Evolutionary conservation across 1,140 invertebrate genomes (phyloP), one percentile per base, ranked within the genome.

Genomic region (Lepidurus apus): DNA sequence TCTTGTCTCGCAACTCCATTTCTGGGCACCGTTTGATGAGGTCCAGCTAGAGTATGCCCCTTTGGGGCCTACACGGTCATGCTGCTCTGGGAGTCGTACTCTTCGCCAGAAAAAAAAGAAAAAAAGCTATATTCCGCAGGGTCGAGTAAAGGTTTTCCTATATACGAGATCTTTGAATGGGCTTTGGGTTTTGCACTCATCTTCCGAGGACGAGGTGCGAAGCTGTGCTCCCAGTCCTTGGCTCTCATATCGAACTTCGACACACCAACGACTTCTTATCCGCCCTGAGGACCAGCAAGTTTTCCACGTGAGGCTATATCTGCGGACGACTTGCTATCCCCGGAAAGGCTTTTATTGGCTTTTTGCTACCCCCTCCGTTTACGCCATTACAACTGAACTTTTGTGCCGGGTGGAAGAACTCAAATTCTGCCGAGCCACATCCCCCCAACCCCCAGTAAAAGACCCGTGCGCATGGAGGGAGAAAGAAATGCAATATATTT

Each of bases 1-100:
- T 65, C 53, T 21, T 65, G 53, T 65, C 53, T 65, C 53, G 53
- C 53, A 65, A 65, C 17, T 65, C 53, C 53, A 21, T 65, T 65
- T 65, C 53, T 65, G 53, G 17, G 53, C 53, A 21, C 21, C 53
- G 53, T 65, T 65, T 65, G 53, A 65, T 65, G 53, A 65, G 53
- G 53, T 65, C 53, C 53, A n/a, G 53, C 53, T n/a, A 65, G 53
- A 65, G 17, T 65, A 65, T 65, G 53, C 53, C 53, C 53, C 53
- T 65, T 65, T 65, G 53, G 53, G 53, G 53, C 53, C 53, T 65
- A 65, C 53, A 65, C 53, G 9, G 53, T 65, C 7, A 21, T 65
- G 53, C 53, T 65, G 21, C 21, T 65, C 53, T 65, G 8, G 9
- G 13, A 65, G 53, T 65, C 53, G 53, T n/a, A 65, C 53, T 65